A percentile compares a stretch with the other conserved stretches of the same genome.
Conservation (phyloP, 2,113 vertebrate genomes). For the Prochilodus magdalenae region DNA sequence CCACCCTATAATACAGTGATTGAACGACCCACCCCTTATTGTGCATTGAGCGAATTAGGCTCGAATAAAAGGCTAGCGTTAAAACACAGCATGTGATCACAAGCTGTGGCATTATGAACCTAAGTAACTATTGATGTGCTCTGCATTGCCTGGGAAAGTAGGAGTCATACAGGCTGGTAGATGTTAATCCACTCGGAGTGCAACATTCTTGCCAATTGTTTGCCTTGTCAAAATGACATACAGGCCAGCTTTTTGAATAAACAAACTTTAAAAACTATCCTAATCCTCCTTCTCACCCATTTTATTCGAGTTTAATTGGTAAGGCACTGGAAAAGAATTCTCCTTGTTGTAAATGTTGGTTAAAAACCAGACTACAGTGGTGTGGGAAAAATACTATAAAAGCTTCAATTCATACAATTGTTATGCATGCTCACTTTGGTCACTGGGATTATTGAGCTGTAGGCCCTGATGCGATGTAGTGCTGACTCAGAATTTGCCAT, state of each 20-base stretch:
- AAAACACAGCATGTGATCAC: conserved; percentile 34
- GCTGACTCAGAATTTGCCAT: neutral
- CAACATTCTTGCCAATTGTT: conserved; percentile 9
- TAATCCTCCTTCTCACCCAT: neutral
- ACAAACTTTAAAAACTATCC: neutral
- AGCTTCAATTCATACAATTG: neutral
- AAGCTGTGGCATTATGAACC: conserved; percentile 27
- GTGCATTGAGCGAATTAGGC: conserved; percentile 28
- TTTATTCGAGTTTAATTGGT: conserved; percentile 20
- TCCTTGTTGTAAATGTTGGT: neutral
- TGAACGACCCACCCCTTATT: conserved; percentile 21
- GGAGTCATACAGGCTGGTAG: neutral
- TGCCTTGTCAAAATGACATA: conserved; percentile 21
- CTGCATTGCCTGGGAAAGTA: neutral
- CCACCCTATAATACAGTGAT: conserved; percentile 2
- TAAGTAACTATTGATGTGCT: conserved; percentile 12
- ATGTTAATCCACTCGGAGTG: conserved; percentile 6
- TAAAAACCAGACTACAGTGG: neutral
- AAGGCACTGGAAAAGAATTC: conserved; percentile 7
- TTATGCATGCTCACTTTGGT: neutral
- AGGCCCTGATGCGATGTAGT: neutral
- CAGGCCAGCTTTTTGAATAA: conserved; percentile 9
- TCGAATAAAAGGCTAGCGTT: conserved; percentile 16
- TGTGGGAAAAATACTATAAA: conserved; percentile 20
- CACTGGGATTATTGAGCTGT: conserved; percentile 1